phyloP scores from a whole-genome alignment of 2,888 invertebrate genomes.

The Linyphia triangularis region DNA sequence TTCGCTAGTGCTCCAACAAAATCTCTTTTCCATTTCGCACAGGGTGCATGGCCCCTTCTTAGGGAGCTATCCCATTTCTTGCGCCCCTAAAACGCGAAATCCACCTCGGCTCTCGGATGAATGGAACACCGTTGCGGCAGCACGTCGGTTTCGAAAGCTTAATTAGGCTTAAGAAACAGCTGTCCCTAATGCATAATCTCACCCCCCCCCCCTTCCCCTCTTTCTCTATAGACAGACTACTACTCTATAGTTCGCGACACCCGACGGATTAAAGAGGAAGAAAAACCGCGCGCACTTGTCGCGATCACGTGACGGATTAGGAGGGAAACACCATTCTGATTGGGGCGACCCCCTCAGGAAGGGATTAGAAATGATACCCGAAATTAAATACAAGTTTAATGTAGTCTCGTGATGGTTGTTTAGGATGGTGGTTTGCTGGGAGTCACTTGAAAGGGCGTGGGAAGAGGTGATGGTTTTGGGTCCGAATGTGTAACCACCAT shows the following conservation, averaged over 20 bases:
- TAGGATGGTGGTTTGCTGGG: background rate
- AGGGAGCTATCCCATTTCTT: conserved; percentile 48
- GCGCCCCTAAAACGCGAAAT: conserved; percentile 38
- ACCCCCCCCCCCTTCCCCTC: conserved; percentile 21
- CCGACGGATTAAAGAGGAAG: conserved; percentile 63
- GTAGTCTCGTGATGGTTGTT: conserved; percentile 29
- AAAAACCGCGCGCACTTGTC: conserved; percentile 71
- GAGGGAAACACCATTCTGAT: conserved; percentile 9
- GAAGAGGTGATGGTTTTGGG: conserved; percentile 5
- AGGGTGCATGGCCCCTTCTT: conserved; percentile 51
- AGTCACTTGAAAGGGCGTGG: background rate
- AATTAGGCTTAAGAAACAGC: conserved; percentile 75
- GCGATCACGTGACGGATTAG: conserved; percentile 73
- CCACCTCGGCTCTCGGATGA: conserved; percentile 46
- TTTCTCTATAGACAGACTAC: background rate
- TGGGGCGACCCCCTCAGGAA: conserved; percentile 23
- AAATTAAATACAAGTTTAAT: conserved; percentile 71
- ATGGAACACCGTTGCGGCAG: conserved; percentile 64
- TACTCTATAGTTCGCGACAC: conserved; percentile 28
- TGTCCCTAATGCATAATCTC: conserved; percentile 71
- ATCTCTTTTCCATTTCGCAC: background rate
- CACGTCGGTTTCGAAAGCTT: conserved; percentile 71
- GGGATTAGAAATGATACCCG: conserved; percentile 69
- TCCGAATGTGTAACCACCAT: too few species aligned
- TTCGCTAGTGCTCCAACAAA: too few species aligned